Conservation (phyloP, 1,140 invertebrate species). For the Leptoteleia sp. region DNA sequence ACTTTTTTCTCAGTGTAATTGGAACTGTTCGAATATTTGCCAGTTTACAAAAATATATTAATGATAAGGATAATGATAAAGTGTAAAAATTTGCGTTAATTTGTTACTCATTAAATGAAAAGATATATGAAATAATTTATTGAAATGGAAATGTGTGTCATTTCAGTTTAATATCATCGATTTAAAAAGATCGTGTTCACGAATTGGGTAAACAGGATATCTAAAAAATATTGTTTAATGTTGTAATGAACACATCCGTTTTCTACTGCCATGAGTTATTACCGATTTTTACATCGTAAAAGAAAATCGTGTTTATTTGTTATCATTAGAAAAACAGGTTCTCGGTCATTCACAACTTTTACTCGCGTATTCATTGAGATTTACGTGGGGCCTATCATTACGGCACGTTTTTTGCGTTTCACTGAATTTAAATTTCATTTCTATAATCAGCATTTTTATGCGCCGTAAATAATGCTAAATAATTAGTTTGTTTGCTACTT, state of each 20-base stretch:
- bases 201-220: neutral
- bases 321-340: conserved; percentile 28
- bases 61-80: too few relatives aligned
- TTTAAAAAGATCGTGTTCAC: too few relatives aligned
- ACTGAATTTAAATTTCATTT: conserved; percentile 23
- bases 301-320: conserved; percentile 30
- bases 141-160: too few relatives aligned
- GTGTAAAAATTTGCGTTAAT: too few relatives aligned
- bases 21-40: too few relatives aligned
- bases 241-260: conserved; percentile 8
- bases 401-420: conserved; percentile 15
- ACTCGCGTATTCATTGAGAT: conserved; percentile 47
- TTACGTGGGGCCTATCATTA: conserved; percentile 37
- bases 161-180: too few relatives aligned
- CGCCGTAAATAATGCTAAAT: neutral
- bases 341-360: conserved; percentile 44
- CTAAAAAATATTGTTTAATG: neutral
- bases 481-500: neutral
- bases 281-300: conserved; percentile 17
- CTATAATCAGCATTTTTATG: conserved; percentile 2
- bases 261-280: conserved; percentile 19
- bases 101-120: too few relatives aligned
- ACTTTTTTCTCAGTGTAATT: too few relatives aligned
- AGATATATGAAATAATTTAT: too few relatives aligned
- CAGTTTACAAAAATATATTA: too few relatives aligned